Evolutionary conservation across 2,797 vertebrate species (phyloP), one percentile per base, ranked within the genome.

Genomic region (Rhabdophis nuchalis): DNA sequence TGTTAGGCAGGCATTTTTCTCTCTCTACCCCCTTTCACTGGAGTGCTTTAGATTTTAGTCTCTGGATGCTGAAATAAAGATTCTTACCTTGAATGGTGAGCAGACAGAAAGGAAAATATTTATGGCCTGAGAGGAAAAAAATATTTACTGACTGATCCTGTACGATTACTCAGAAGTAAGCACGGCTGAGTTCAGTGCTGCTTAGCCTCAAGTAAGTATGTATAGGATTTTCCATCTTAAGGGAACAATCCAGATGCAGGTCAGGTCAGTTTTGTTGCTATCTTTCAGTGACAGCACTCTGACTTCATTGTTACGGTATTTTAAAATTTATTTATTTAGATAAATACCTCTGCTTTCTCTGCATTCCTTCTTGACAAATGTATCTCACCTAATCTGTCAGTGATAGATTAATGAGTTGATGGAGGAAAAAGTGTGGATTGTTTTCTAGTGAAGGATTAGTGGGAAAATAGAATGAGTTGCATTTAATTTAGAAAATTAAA

Each of bases 21-120:
- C 86, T 16, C n/a, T 18, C 25, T 60, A 11, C 93, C 93, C 23
- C 14, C 86, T 64, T 77, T 96, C 89, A 20, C 86, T 92, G 93
- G 90, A 93, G 88, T 95, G 96, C 94, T 94, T 93, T 96, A 46
- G 93, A 85, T 95, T 96, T 95, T 89, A 89, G 88, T 92, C 18
- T 23, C 88, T 93, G 72, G 88, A 29, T 94, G 68, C 89, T 93
- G 93, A 91, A 92, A 89, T 91, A 93, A 94, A 92, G 91, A 60
- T 92, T 91, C 92, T 57, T 72, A 94, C 89, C 64, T 85, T 61
- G 85, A 64, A 60, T 82, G 46, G 32, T 46, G 82, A 82, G 57
- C 72, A 85, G 61, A 36, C 1, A 90, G n/a, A 68, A 36, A 60
- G 23, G 64, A 23, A 60, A 41, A 29, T 50, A 46, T 77, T 41